These are phyloP conservation scores for Pungitius pungitius DNA, from an alignment of 2,113 vertebrate species.

Conservation along the genomic window DNA sequence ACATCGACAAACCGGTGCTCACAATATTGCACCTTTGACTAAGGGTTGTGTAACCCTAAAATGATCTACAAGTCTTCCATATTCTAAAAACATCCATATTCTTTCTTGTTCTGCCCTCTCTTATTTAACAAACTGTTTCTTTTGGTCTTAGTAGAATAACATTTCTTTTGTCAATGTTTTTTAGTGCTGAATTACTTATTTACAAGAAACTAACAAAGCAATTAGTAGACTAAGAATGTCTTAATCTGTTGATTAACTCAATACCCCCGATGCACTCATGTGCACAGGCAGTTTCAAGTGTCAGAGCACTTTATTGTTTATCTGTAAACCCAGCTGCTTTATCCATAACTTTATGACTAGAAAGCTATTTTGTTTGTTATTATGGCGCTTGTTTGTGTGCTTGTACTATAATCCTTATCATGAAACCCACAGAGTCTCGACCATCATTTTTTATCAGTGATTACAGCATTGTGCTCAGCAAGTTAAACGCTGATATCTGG, in stretches of 20 bases:
- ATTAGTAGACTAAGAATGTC: not conserved
- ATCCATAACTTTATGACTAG: conserved; percentile 35
- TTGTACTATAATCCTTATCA: conserved; percentile 17
- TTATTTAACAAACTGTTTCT: not conserved
- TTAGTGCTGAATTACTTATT: not conserved
- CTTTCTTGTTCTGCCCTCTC: not conserved
- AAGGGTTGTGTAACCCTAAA: conserved; percentile 6
- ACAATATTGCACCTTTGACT: not conserved
- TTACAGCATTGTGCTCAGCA: not conserved
- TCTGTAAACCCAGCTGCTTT: conserved; percentile 60
- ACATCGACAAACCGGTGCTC: not conserved
- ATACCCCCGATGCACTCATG: not conserved
- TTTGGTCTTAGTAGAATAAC: not conserved
- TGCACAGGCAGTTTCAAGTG: not conserved
- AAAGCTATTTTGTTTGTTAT: conserved; percentile 38
- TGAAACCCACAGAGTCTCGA: not conserved
- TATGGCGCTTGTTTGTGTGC: not conserved
- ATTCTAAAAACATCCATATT: conserved; percentile 7
- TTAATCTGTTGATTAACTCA: conserved; percentile 3
- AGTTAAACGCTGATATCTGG: not conserved
- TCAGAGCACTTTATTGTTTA: conserved; percentile 49
- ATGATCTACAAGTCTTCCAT: not conserved
- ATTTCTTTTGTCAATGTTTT: not conserved
- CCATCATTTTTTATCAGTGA: not conserved
- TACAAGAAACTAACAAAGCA: not conserved